Percentiles rank a stretch among this genome's conserved stretches.
Evolutionary conservation across 2,797 vertebrate genomes (phyloP).

Genomic region (Sylvilagus floridanus): DNA sequence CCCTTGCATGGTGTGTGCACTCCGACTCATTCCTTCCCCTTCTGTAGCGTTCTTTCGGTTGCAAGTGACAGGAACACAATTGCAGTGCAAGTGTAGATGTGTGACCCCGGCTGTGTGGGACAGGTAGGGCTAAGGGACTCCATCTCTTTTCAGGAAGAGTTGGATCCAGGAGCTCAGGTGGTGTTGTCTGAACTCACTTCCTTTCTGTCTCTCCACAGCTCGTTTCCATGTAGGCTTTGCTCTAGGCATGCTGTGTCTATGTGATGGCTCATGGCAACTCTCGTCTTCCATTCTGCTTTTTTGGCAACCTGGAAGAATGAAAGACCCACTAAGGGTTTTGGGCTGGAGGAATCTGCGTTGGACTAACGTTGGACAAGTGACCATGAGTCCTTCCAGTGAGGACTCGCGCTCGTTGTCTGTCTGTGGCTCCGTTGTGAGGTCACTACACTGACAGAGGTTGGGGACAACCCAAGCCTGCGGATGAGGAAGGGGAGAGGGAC

Average conservation of each 20-base stretch:
- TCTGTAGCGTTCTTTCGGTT: neutral
- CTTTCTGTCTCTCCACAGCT: neutral
- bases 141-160: neutral
- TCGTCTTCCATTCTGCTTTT: neutral
- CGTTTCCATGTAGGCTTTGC: neutral
- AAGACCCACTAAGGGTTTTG: neutral
- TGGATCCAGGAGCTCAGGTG: neutral
- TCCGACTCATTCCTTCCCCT: neutral
- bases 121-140: neutral
- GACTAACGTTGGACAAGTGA: neutral
- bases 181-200: accelerated
- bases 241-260: neutral
- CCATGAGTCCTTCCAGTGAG: neutral
- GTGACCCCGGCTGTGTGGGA: neutral
- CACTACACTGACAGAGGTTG: no score
- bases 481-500: neutral
- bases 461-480: neutral
- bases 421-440: no score
- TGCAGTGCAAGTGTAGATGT: neutral
- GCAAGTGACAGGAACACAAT: neutral
- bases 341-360: neutral
- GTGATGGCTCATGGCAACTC: neutral
- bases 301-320: neutral
- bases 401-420: no score
- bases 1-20: neutral